A percentile compares a stretch with the other conserved stretches of the same genome.
phyloP scores from a whole-genome alignment of 2,888 invertebrate genomes.

The Pinctada fucata region DNA sequence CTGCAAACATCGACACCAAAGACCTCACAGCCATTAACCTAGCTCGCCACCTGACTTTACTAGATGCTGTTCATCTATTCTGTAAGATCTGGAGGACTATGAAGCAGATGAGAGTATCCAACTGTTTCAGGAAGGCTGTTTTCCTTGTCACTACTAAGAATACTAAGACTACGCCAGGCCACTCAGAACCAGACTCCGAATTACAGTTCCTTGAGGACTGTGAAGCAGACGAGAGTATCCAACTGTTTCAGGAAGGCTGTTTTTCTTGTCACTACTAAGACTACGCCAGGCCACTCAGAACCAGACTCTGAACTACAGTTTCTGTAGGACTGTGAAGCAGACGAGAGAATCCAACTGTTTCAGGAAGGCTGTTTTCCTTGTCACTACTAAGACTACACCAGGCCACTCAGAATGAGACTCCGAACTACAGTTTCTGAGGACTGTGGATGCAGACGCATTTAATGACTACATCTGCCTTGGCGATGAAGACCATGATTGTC shows the following conservation, averaged over 20 bases:
- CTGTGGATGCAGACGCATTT: slow-evolving; percentile 10
- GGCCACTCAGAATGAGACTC: background rate
- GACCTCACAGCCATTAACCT: slow-evolving; percentile 1
- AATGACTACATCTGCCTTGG: slow-evolving; percentile 21
- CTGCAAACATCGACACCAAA: slow-evolving; percentile 12
- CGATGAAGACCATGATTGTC: slow-evolving; percentile 8
- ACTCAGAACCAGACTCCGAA: background rate
- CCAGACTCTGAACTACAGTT: background rate
- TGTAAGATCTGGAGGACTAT: slow-evolving; percentile 24
- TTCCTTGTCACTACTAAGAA: background rate
- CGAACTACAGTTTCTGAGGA: background rate
- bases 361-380: slow-evolving; percentile 28
- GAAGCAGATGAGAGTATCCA: slow-evolving; percentile 12
- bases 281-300: background rate
- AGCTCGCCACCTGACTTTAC: slow-evolving; percentile 23
- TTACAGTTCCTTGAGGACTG: background rate
- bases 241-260: slow-evolving; percentile 37
- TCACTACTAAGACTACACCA: background rate
- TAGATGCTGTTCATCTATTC: slow-evolving; percentile 28
- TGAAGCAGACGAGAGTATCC: slow-evolving; percentile 10
- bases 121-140: slow-evolving; percentile 34
- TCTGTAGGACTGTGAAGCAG: slow-evolving; percentile 4
- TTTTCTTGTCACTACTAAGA: background rate
- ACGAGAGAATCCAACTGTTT: slow-evolving; percentile 30
- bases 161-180: background rate